A percentile compares a stretch with the other conserved stretches of the same genome.
phyloP scores from a whole-genome alignment of 2,797 vertebrate genomes.

The Gymnocypris eckloni region DNA sequence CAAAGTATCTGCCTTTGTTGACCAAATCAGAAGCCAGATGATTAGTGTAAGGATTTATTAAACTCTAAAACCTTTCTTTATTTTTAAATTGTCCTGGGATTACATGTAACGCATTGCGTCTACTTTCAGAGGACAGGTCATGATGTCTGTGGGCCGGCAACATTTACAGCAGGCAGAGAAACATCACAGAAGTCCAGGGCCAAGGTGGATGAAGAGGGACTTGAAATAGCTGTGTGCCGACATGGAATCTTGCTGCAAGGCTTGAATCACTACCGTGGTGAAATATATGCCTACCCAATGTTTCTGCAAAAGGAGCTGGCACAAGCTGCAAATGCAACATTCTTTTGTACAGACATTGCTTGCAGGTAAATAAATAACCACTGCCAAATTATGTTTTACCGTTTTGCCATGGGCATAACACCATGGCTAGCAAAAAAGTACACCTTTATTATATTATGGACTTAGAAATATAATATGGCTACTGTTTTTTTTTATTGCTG shows the following conservation, averaged over 20 bases:
- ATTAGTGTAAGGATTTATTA: neutral
- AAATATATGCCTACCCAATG: slow-evolving; percentile 17
- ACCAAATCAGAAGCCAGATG: neutral
- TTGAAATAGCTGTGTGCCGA: slow-evolving; percentile 10
- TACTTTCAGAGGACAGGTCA: neutral
- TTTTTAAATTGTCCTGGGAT: neutral
- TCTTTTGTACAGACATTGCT: slow-evolving; percentile 23
- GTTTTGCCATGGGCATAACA: no score
- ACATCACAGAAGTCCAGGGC: neutral
- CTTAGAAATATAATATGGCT: no score
- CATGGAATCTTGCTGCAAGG: slow-evolving; percentile 11
- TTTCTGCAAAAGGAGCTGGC: slow-evolving; percentile 1
- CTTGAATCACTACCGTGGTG: neutral
- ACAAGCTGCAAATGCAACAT: neutral
- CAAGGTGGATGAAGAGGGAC: slow-evolving; percentile 4
- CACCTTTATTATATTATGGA: no score
- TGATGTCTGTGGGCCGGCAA: neutral
- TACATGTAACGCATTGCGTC: neutral
- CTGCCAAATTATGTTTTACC: neutral
- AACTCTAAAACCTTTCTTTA: neutral
- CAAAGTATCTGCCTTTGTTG: neutral
- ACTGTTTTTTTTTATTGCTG: no score
- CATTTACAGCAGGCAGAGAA: neutral
- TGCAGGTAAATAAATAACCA: slow-evolving; percentile 10
- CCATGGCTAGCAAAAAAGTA: no score